Conservation (phyloP, 2,797 vertebrate genomes). For the Sebastes taczanowskii region DNA sequence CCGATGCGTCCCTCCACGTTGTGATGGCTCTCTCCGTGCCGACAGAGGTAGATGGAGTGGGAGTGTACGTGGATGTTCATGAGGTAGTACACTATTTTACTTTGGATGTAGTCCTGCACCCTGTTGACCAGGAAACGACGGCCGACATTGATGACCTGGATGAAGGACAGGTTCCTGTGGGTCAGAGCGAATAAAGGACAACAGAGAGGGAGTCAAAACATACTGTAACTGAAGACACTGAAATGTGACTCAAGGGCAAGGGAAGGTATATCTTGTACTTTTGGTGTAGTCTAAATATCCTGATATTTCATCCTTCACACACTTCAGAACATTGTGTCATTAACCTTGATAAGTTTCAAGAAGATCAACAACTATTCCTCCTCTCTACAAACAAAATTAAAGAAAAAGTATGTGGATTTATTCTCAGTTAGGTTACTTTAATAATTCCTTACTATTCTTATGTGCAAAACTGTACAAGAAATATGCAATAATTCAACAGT, state of each 20-base stretch:
- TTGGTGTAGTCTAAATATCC: slow-evolving; percentile 17
- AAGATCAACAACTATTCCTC: not conserved
- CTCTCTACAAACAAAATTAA: not conserved
- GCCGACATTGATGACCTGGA: slow-evolving; percentile 97
- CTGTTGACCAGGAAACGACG: slow-evolving; percentile 93
- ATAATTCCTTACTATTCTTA: too few relatives aligned
- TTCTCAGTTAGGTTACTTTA: not conserved
- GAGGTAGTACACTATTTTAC: slow-evolving; percentile 98
- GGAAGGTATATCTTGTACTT: slow-evolving; percentile 1
- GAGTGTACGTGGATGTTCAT: slow-evolving; percentile 98
- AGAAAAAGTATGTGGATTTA: not conserved
- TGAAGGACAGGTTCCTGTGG: slow-evolving; percentile 92
- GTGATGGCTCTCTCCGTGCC: slow-evolving; percentile 93
- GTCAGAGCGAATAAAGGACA: not conserved
- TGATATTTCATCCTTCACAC: not conserved
- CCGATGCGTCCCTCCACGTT: slow-evolving; percentile 90
- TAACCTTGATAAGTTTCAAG: not conserved
- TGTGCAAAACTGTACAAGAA: too few relatives aligned
- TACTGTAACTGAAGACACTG: not conserved
- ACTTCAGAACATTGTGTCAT: not conserved
- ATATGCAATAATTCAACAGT: too few relatives aligned
- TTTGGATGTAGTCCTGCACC: slow-evolving; percentile 98
- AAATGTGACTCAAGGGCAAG: not conserved
- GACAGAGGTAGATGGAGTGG: slow-evolving; percentile 96
- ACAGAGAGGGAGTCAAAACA: not conserved